Evolutionary conservation across 2,888 invertebrate genomes (phyloP).

Genomic region (Epiblema foenella): DNA sequence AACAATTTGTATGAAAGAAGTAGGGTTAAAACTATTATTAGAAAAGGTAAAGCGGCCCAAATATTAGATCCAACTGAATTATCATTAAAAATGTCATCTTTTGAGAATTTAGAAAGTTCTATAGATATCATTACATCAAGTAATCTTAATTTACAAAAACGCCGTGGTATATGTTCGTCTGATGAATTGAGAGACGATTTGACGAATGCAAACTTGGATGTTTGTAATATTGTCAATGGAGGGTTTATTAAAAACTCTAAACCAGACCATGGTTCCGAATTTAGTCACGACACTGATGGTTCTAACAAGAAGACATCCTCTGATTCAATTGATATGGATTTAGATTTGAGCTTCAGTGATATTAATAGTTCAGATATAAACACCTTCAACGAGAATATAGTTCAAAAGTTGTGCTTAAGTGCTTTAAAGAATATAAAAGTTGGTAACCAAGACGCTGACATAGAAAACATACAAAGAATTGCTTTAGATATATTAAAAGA

Average conservation of each 20-base stretch:
- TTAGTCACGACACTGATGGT: slow-evolving; percentile 78
- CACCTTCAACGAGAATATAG: slow-evolving; percentile 83
- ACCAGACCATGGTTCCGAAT: slow-evolving; percentile 71
- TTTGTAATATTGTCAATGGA: slow-evolving; percentile 67
- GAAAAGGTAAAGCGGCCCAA: slow-evolving; percentile 50
- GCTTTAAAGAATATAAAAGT: slow-evolving; percentile 83
- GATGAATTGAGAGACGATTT: slow-evolving; percentile 78
- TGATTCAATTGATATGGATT: slow-evolving; percentile 82
- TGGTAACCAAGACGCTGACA: slow-evolving; percentile 82
- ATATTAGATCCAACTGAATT: slow-evolving; percentile 82
- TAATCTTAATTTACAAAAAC: slow-evolving; percentile 79
- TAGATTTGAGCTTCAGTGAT: slow-evolving; percentile 83
- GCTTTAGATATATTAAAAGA: slow-evolving; percentile 82
- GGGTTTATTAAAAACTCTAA: slow-evolving; percentile 73
- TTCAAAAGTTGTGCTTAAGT: slow-evolving; percentile 81
- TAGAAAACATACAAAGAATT: slow-evolving; percentile 82
- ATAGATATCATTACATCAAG: slow-evolving; percentile 77
- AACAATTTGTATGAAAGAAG: slow-evolving; percentile 51
- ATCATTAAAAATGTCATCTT: slow-evolving; percentile 73
- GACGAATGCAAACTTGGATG: slow-evolving; percentile 67
- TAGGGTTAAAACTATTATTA: slow-evolving; percentile 53
- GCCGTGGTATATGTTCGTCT: slow-evolving; percentile 84
- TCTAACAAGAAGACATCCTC: slow-evolving; percentile 82
- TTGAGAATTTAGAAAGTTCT: slow-evolving; percentile 75
- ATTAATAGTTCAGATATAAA: slow-evolving; percentile 83